Evolutionary conservation across 2,888 invertebrate species (phyloP).

Genomic region (Ecdyonurus torrentis): DNA sequence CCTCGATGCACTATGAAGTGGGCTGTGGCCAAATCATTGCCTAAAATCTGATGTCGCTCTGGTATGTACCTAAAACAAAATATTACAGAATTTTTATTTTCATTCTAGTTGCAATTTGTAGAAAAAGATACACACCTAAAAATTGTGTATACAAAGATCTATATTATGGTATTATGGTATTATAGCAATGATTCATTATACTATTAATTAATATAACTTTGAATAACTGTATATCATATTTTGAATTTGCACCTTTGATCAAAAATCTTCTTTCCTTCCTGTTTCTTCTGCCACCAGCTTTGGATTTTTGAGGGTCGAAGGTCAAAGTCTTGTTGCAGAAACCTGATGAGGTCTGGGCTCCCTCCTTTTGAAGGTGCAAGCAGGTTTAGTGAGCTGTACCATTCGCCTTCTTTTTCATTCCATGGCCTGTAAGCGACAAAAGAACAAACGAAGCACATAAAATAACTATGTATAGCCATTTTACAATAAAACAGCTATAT

Average conservation of each 20-base stretch:
- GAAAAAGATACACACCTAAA: neutral
- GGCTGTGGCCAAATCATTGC: slow-evolving; percentile 69
- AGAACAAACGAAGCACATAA: no score
- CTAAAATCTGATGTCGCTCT: slow-evolving; percentile 43
- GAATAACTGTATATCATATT: no score
- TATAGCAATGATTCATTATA: no score
- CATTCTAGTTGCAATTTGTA: no score
- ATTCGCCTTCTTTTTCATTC: slow-evolving; percentile 38
- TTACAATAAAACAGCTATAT: no score
- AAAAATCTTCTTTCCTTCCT: slow-evolving; percentile 32
- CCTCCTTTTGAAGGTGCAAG: slow-evolving; percentile 38
- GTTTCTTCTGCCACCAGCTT: slow-evolving; percentile 36
- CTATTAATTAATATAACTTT: no score
- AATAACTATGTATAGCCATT: no score
- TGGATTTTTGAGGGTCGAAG: slow-evolving; percentile 29
- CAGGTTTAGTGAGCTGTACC: slow-evolving; percentile 37
- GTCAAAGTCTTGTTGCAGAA: slow-evolving; percentile 30
- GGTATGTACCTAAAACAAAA: slow-evolving; percentile 33
- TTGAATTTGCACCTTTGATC: slow-evolving; percentile 5
- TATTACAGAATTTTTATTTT: neutral
- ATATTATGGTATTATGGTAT: no score
- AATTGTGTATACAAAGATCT: neutral
- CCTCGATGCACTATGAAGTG: slow-evolving; percentile 64
- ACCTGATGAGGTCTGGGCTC: slow-evolving; percentile 25
- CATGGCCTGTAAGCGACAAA: slow-evolving; percentile 32